phyloP scores from a whole-genome alignment of 2,888 invertebrate species.

The Drosophila anomalata region DNA sequence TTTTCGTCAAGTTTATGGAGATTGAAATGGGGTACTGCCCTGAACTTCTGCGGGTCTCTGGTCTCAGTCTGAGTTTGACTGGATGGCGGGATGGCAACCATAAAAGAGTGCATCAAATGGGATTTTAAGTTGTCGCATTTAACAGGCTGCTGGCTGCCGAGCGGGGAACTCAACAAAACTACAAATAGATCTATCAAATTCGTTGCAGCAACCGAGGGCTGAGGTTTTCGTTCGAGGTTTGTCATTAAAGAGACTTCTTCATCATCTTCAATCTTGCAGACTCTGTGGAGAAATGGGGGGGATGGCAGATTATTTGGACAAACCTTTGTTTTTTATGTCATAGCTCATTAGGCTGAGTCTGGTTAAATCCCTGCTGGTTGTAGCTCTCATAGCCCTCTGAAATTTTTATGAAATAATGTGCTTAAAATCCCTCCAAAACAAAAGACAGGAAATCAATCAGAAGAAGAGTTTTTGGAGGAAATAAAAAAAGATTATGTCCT shows the following conservation, averaged over 20 bases:
- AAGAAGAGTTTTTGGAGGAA: neutral
- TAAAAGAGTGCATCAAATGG: constrained; percentile 81
- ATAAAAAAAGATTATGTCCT: neutral
- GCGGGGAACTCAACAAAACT: constrained; percentile 40
- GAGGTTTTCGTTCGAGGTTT: constrained; percentile 56
- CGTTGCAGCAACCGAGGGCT: constrained; percentile 52
- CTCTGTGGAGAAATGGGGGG: neutral
- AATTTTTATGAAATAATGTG: constrained; percentile 56
- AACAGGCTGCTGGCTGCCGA: constrained; percentile 58
- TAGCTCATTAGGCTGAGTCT: constrained; percentile 66
- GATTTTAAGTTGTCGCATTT: constrained; percentile 81
- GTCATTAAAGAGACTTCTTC: constrained; percentile 51
- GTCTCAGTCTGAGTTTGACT: constrained; percentile 17
- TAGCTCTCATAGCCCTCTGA: constrained; percentile 46
- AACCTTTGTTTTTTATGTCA: constrained; percentile 69
- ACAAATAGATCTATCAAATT: constrained; percentile 80
- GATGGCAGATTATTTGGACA: constrained; percentile 54
- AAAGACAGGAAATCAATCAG: constrained; percentile 37
- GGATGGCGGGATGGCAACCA: constrained; percentile 46
- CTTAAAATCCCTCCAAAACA: constrained; percentile 8
- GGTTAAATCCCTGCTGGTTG: constrained; percentile 36
- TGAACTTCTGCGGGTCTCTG: constrained; percentile 41
- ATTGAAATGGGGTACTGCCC: constrained; percentile 62
- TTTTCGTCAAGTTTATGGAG: constrained; percentile 80
- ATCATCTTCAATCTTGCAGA: constrained; percentile 22